Evolutionary conservation across 2,888 invertebrate species (phyloP), one percentile per base, ranked within the genome.

Genomic region (Crossocerus cetratus): DNA sequence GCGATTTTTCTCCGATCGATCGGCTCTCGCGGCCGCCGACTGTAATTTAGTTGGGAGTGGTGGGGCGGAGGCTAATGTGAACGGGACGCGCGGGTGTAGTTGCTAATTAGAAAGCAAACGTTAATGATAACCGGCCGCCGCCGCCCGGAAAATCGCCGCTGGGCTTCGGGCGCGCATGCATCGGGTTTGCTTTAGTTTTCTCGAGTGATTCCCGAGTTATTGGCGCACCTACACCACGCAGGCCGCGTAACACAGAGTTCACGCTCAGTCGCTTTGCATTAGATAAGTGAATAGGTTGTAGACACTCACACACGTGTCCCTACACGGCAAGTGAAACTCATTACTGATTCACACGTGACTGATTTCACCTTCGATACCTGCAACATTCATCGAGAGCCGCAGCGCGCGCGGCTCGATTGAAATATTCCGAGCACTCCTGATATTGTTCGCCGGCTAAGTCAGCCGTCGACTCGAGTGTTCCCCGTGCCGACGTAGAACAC

Each of bases 71-170:
- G 65, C n/a, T 57, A 65, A 76, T 69, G 65, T 64, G 73, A 11
- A 11, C 8, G 32, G 32, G 32, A 22, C 74, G 69, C 72, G 70
- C 66, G 74, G 43, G 1, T 32, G 32, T 32, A 32, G 68, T 72
- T 71, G 72, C 74, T 65, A 80, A 81, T 81, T 81, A 80, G 73
- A 75, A 69, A 72, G 66, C 60, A 58, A 58, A 66, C 57, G 69
- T 71, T 75, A 72, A 74, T 67, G 71, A 71, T 69, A 76, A 72
- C 4, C 13, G 63, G 71, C 71, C 63, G 62, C 72, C 44, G 68
- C 45, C 63, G 56, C 22, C 23, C 42, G 56, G 16, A 13, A 64
- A 42, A 68, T 21, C 56, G 69, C 67, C 65, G 32, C 42, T 3
- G 44, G 58, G 68, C 42, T 45, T 54, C 64, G 65, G 69, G 72